Conservation (phyloP, 2,113 vertebrate species). For the Heterocephalus glaber region DNA sequence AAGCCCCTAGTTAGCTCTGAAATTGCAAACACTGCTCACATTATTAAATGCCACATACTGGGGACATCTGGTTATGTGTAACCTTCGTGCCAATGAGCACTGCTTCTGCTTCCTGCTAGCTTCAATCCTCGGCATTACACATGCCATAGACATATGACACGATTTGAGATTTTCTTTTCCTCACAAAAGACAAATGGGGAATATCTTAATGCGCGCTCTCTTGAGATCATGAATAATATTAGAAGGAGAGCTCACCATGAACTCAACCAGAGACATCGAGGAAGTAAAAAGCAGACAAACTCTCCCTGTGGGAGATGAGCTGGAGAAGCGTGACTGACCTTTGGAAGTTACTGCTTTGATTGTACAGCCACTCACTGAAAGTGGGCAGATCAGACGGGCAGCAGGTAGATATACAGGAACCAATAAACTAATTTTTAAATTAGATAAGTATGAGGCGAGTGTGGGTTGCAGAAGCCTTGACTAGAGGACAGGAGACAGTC, state of each 20-base stretch:
- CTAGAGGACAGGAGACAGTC: background rate
- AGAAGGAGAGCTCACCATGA: background rate
- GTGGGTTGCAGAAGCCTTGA: background rate
- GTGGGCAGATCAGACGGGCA: background rate
- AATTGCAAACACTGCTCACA: background rate
- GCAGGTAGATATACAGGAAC: background rate
- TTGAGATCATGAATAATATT: background rate
- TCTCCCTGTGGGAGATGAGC: background rate
- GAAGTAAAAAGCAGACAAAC: background rate
- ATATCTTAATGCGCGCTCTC: background rate
- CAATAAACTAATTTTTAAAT: background rate
- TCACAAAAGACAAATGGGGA: background rate
- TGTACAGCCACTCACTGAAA: background rate
- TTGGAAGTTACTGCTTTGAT: background rate
- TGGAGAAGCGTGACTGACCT: background rate
- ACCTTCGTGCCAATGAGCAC: background rate
- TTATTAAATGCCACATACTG: background rate
- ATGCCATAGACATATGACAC: background rate
- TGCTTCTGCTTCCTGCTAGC: background rate
- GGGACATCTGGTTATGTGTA: background rate
- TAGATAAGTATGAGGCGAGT: background rate
- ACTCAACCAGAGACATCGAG: background rate
- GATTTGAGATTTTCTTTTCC: conserved; percentile 8
- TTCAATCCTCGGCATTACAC: background rate
- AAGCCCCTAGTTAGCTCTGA: background rate